Conservation (phyloP, 2,888 invertebrate species). For the Nysson spinosus region DNA sequence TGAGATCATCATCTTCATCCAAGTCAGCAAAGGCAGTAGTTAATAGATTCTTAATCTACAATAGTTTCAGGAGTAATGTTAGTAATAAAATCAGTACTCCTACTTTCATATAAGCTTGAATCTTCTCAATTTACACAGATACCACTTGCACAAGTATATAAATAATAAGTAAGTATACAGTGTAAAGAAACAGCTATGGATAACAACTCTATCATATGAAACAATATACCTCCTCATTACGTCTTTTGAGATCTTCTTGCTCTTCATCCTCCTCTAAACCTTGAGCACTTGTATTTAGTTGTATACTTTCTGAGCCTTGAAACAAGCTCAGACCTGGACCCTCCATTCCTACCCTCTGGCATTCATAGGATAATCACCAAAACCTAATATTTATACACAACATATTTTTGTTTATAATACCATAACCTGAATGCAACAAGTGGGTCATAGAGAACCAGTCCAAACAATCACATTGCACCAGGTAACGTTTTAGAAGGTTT, state of each 20-base stretch:
- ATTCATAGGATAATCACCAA: conserved; percentile 56
- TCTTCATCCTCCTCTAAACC: conserved; percentile 84
- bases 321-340: conserved; percentile 85
- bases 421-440: conserved; percentile 76
- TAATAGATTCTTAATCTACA: conserved; percentile 82
- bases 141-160: not conserved
- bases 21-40: conserved; percentile 85
- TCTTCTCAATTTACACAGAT: too few relatives aligned
- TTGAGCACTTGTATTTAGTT: conserved; percentile 82
- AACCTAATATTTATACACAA: conserved; percentile 61
- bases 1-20: conserved; percentile 82
- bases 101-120: too few relatives aligned
- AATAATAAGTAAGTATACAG: not conserved
- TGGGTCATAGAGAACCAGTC: conserved; percentile 66
- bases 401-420: conserved; percentile 75
- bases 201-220: not conserved
- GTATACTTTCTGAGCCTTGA: conserved; percentile 83
- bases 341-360: conserved; percentile 68
- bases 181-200: not conserved
- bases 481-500: conserved; percentile 28
- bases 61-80: conserved; percentile 3
- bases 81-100: not conserved
- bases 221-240: conserved; percentile 81
- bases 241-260: conserved; percentile 84
- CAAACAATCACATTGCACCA: conserved; percentile 40